Evolutionary conservation across 2,797 vertebrate genomes (phyloP).

Genomic region (Falco cherrug): DNA sequence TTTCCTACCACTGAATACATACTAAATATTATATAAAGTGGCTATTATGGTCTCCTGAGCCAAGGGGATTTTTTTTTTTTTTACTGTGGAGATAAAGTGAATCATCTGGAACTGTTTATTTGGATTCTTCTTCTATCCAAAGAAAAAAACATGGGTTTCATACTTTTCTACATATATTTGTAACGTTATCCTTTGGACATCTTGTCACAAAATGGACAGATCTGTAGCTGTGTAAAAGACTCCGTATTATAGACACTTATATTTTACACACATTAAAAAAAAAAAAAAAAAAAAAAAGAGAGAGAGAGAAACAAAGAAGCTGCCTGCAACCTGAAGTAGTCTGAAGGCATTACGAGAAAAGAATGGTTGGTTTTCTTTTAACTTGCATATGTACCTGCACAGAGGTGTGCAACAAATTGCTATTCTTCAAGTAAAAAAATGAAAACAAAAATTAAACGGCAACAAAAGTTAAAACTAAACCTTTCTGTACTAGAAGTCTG

Average conservation of each 20-base stretch:
- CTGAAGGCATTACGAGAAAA: neutral
- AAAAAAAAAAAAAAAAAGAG: neutral
- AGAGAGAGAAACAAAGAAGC: neutral
- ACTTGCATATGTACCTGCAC: neutral
- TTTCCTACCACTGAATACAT: neutral
- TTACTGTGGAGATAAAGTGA: neutral
- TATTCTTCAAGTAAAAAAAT: neutral
- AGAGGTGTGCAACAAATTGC: neutral
- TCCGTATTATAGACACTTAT: neutral
- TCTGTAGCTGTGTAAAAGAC: neutral
- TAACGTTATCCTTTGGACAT: neutral
- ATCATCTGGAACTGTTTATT: neutral
- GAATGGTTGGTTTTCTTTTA: neutral
- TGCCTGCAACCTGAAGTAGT: neutral
- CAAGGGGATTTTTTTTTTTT: neutral
- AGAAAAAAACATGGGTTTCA: neutral
- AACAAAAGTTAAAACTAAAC: neutral
- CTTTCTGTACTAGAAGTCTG: neutral
- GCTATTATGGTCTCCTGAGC: neutral
- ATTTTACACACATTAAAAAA: neutral
- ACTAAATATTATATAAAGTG: neutral
- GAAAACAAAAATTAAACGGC: neutral
- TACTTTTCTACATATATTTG: neutral
- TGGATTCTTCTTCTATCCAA: neutral
- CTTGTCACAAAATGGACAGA: neutral